Base-by-base conservation (phyloP, 1,140 invertebrate genomes). In the Drosophila fuyamai region DNA sequence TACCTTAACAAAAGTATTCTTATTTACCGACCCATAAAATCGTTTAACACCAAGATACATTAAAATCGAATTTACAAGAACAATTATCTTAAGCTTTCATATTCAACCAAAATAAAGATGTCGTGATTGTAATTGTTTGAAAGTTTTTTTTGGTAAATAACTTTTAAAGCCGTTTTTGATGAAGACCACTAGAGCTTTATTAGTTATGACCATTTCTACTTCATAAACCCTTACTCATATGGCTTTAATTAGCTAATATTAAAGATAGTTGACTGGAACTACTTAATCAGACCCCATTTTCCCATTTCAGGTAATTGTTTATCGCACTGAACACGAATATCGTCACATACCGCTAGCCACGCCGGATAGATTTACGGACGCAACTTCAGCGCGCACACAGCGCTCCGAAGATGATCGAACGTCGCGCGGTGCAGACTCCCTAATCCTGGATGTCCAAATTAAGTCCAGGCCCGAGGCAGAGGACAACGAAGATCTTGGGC, bases 391-490 rank as follows among this genome's bases (percentile, higher is more conserved):
- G 65, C 67, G 92, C 65, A 59, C 74, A 14, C 83, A 73, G 46
- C 83, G 93, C 74, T 93, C 94, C 35, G 96, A 95, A 0, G 96
- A 96, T 55, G 95, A 96, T 60, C 93, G 95, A 16, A 96, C 95
- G 2, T 96, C 95, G 0, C 94, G 94, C 59, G 96, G 95, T 1
- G 95, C 95, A 4, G 95, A 96, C 55, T 96, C 95, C 1, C 79
- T 94, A 14, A 93, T 89, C 9, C 81, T 94, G 41, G 94, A 94
- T 53, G 93, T 93, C 63, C 81, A 86, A 38, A 71, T 43, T 0
- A 71, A 66, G 51, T 43, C 16, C n/a, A 53, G 56, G 9, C 36
- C 44, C 16, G 71, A 61, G 7, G 29, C 44, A 38, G 36, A 54
- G 36, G 35, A 55, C 36, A 62, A 62, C 47, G 78, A 76, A 10